Conservation (phyloP, 2,113 vertebrate species). For the Brachypodius melanocephalos region DNA sequence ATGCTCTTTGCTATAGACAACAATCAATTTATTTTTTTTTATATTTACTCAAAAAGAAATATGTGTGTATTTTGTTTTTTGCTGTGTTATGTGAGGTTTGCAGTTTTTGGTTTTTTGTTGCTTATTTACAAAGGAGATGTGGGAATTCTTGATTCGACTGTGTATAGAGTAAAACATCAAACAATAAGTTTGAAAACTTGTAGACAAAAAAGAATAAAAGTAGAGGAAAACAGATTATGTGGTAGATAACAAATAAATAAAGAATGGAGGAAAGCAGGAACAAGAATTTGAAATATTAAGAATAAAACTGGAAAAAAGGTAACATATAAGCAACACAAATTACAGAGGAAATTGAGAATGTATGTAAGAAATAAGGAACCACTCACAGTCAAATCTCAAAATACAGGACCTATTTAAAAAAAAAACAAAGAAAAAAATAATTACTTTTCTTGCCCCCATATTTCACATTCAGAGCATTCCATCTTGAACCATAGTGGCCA, state of each 20-base stretch:
- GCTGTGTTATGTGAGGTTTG: background rate
- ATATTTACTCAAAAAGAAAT: background rate
- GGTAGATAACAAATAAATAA: background rate
- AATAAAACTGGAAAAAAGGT: background rate
- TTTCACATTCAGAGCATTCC: background rate
- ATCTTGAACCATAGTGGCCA: background rate
- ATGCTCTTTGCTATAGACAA: background rate
- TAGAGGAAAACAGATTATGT: background rate
- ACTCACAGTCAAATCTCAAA: background rate
- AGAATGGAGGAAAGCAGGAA: background rate
- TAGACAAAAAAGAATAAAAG: background rate
- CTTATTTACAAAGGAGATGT: background rate
- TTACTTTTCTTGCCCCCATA: background rate
- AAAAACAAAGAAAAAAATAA: background rate
- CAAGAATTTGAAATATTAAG: background rate
- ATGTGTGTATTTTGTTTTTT: background rate
- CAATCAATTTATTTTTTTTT: accelerated
- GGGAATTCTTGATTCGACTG: background rate
- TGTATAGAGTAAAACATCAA: background rate
- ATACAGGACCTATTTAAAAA: background rate
- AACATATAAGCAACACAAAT: background rate
- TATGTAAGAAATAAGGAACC: background rate
- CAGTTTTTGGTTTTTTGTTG: background rate
- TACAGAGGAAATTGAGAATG: background rate
- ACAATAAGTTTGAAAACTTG: background rate